phyloP scores from a whole-genome alignment of 2,888 invertebrate species.

The Atethmia centrago region DNA sequence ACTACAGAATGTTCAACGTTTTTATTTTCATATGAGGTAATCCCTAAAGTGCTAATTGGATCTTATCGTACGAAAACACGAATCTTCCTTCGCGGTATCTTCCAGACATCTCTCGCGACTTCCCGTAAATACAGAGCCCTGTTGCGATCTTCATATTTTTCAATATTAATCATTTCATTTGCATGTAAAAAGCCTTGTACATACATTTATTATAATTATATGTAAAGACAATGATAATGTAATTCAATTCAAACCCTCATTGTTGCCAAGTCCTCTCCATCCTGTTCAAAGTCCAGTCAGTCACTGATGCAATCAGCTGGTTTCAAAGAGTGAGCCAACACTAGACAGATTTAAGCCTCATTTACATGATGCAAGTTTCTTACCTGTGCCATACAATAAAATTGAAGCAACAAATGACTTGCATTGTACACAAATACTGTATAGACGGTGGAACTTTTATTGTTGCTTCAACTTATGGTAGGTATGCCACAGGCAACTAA shows the following conservation, averaged over 20 bases:
- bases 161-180: background rate
- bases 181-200: constrained; percentile 13
- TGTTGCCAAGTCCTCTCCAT: constrained; percentile 49
- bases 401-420: background rate
- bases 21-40: background rate
- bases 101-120: background rate
- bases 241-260: constrained; percentile 27
- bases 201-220: constrained; percentile 35
- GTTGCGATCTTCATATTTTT: background rate
- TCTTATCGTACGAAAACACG: background rate
- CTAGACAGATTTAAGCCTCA: background rate
- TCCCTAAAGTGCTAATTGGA: background rate
- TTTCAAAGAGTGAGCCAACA: background rate
- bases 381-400: background rate
- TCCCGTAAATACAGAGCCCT: background rate
- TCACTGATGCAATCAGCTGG: constrained; percentile 14
- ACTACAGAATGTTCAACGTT: background rate
- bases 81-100: background rate
- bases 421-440: background rate
- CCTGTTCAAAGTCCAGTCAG: constrained; percentile 37
- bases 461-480: background rate
- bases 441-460: background rate
- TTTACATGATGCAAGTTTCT: background rate
- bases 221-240: constrained; percentile 35
- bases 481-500: background rate